A percentile compares a stretch with the other conserved stretches of the same genome.
Conservation (phyloP, 2,888 invertebrate species). For the Agriopis leucophaearia region DNA sequence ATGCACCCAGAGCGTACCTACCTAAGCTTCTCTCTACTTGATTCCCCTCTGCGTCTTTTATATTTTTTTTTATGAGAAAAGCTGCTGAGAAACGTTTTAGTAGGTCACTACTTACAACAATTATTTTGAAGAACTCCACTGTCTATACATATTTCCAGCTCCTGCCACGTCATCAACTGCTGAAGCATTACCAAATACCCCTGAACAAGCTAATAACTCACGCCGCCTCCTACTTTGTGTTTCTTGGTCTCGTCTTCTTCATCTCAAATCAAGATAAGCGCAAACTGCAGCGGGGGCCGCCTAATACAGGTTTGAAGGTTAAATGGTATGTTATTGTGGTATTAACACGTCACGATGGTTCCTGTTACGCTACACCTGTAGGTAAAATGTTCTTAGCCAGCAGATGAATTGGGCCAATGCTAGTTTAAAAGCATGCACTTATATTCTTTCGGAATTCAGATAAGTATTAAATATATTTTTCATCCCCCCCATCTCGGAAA, state of each 20-base stretch:
- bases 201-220: conserved; percentile 91
- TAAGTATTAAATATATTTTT: no score
- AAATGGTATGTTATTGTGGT: not conserved
- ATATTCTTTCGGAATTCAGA: no score
- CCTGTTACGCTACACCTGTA: not conserved
- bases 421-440: no score
- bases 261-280: conserved; percentile 87
- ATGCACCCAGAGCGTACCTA: no score
- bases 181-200: conserved; percentile 87
- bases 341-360: not conserved
- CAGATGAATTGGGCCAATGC: not conserved
- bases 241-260: conserved; percentile 87
- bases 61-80: no score
- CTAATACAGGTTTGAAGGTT: conserved; percentile 79
- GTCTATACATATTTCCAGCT: conserved; percentile 57
- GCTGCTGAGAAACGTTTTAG: no score
- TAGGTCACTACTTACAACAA: not conserved
- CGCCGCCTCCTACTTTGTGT: conserved; percentile 88
- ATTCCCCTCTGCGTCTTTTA: no score
- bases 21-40: no score
- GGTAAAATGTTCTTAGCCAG: not conserved
- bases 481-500: no score
- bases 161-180: conserved; percentile 70
- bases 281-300: conserved; percentile 85
- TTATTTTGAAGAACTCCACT: not conserved